Evolutionary conservation across 2,888 invertebrate species (phyloP).

Genomic region (Eustalomyia histrio): DNA sequence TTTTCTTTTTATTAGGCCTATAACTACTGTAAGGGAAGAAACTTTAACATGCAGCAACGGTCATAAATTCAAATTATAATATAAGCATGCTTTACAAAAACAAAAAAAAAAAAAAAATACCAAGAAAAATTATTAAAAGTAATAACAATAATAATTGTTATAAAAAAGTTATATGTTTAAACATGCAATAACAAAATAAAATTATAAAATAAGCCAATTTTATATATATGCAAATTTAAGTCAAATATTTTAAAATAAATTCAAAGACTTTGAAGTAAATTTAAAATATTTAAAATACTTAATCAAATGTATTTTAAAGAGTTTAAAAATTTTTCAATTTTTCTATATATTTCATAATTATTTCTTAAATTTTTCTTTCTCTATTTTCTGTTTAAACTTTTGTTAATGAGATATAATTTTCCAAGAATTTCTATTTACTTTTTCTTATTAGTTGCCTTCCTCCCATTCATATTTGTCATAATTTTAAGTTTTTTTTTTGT

Average conservation of each 20-base stretch:
- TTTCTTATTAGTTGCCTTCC: background rate
- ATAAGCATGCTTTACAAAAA: constrained; percentile 20
- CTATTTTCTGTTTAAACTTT: background rate
- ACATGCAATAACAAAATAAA: constrained; percentile 37
- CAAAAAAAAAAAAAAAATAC: background rate
- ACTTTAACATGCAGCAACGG: background rate
- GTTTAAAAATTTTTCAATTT: background rate
- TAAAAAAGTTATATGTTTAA: constrained; percentile 24
- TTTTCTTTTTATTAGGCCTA: background rate
- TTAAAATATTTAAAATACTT: too few relatives aligned
- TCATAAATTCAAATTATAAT: constrained; percentile 7
- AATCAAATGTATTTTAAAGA: too few relatives aligned
- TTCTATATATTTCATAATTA: background rate
- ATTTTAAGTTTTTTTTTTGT: constrained; percentile 13
- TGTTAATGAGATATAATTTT: background rate
- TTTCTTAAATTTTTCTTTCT: background rate
- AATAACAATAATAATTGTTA: background rate
- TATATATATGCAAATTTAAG: background rate
- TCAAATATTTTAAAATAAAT: background rate
- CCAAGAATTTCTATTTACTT: background rate
- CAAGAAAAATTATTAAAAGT: constrained; percentile 22
- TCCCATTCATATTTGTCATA: constrained; percentile 7
- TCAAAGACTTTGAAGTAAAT: background rate
- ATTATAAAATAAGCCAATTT: background rate
- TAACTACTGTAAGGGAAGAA: background rate